Evolutionary conservation across 2,113 vertebrate species (phyloP), one percentile per base, ranked within the genome.

Genomic region (Hucho hucho): DNA sequence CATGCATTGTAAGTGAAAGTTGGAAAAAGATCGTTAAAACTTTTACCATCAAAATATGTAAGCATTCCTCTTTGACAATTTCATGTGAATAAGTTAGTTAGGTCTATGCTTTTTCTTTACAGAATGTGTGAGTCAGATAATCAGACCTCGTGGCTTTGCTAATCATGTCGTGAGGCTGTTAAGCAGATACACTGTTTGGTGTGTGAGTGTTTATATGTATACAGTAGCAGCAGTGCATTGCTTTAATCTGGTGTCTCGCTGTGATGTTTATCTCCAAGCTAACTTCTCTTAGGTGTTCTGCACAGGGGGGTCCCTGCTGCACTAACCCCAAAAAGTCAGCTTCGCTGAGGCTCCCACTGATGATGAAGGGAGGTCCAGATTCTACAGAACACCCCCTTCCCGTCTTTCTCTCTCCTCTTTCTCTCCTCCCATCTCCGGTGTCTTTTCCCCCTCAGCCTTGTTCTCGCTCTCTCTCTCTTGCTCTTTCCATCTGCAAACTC

Each of bases 241-340:
- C 73, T 75, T 79, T 71, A 47, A 75, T 79, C 68, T 66, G 20
- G 22, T 37, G 32, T 63, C 14, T 18, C 61, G 64, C 29, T 77
- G 24, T 77, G 67, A 72, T 58, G 70, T 71, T 64, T 58, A 66
- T 70, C 64, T 59, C 37, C 53, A 37, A 28, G 61, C 61, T 37
- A 64, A 26, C 46, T 25, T 28, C 26, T 56, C 73, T 73, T 74
- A 71, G 58, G 69, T 58, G 11, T 2, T 16, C 9, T 18, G 24
- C 16, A 1, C 20, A 58, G 20, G 63, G 78, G 69, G 63, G 69
- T 88, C 84, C 79, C 84, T 70, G 69, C 79, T 87, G 86, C 73
- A 80, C 83, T 90, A 89, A 88, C 88, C 86, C 78, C 83, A 89
- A 90, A 88, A 87, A 90, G 89, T 91, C 88, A 89, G 78, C 83